Evolutionary conservation across 2,888 invertebrate genomes (phyloP), one percentile per base, ranked within the genome.

Genomic region (Noctua janthina): DNA sequence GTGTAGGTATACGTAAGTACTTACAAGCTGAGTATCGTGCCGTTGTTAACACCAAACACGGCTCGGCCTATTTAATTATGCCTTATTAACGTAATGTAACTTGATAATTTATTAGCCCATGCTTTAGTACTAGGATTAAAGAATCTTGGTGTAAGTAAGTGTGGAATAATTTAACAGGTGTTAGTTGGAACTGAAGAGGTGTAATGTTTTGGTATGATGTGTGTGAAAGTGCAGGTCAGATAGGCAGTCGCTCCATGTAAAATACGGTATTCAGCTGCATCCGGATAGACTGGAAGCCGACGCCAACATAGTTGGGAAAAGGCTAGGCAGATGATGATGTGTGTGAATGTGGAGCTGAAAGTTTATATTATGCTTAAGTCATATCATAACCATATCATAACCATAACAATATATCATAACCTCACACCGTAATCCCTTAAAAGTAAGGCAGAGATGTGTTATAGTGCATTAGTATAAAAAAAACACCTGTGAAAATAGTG

Each of bases 31-130:
- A n/a, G 73, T 86, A 79, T 80, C 86, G 86, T 80, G 84, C 82
- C 62, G 51, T 90, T 93, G 91, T 91, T 90, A 91, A 91, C 89
- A 87, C 90, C 79, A 82, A 91, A 90, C 92, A 91, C 90, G 91
- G 87, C 86, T 73, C 77, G 83, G 90, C 90, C 91, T 90, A 92
- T 93, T 94, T 93, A 94, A 94, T 94, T 94, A 93, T 88, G 82
- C 87, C 91, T 92, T 92, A 93, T 93, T 93, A 93, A 89, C 89
- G 86, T 91, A 91, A 93, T 91, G 89, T 85, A 85, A 83, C 89
- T 90, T 74, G 81, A 79, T 91, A 88, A 90, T 90, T 89, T 90
- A 85, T 84, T 88, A 88, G 88, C 87, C 89, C 90, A 89, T 72
- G 76, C 73, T 78, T 54, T 78, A 62, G 72, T 69, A 64, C 76